These are phyloP conservation scores for Heliothis virescens DNA, from an alignment of 1,140 invertebrate genomes.

Conservation along the genomic window DNA sequence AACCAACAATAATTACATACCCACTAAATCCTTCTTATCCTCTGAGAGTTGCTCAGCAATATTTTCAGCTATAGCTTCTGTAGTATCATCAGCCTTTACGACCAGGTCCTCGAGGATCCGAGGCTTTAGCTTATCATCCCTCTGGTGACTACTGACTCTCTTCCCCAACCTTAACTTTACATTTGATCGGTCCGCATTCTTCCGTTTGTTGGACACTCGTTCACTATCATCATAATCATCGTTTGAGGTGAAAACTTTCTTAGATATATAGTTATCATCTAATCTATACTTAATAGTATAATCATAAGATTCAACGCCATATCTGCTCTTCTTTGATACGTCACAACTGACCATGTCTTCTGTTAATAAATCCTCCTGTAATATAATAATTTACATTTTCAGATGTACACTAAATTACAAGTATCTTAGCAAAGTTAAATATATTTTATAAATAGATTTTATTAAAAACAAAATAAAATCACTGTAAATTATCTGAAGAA, in stretches of 20 bases:
- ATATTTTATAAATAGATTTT: too few species aligned
- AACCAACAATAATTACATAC: conserved; percentile 82
- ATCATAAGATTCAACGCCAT: conserved; percentile 85
- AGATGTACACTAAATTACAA: too few species aligned
- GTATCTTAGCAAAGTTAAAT: too few species aligned
- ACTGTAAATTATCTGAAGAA: too few species aligned
- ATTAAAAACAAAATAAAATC: too few species aligned
- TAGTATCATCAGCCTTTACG: conserved; percentile 82
- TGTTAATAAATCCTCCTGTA: conserved; percentile 80
- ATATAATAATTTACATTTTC: too few species aligned
- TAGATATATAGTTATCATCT: conserved; percentile 78
- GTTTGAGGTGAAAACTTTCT: conserved; percentile 74
- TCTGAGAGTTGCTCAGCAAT: conserved; percentile 90
- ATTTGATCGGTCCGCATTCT: conserved; percentile 87
- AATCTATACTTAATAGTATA: conserved; percentile 84
- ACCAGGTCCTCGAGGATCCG: conserved; percentile 86
- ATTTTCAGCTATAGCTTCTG: conserved; percentile 89
- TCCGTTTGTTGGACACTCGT: conserved; percentile 86
- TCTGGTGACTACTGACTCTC: conserved; percentile 82
- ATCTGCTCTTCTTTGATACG: conserved; percentile 79
- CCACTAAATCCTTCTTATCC: conserved; percentile 90
- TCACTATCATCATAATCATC: conserved; percentile 62
- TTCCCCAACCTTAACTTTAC: conserved; percentile 87
- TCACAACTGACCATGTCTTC: conserved; percentile 83
- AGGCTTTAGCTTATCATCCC: conserved; percentile 83